Base-by-base conservation (phyloP, 2,888 invertebrate genomes). In the Thymelicus sylvestris region DNA sequence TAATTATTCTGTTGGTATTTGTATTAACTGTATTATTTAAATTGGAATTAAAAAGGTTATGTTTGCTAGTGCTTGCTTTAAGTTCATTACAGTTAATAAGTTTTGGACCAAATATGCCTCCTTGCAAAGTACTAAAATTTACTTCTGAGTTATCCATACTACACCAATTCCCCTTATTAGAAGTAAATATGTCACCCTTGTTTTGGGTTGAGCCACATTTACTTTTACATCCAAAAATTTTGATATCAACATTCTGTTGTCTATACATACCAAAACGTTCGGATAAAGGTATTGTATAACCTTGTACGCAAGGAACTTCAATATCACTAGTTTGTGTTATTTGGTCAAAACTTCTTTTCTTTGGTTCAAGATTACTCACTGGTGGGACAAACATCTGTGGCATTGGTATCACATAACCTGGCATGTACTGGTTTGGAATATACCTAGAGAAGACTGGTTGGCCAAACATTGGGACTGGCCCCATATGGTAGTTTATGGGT, bases 361-460 rank as follows among this genome's bases (percentile, higher is more conserved):
- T 70, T 78, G 80, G 0, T 10, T 60, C 65, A 0, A 47, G 68
- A 82, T 70, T 3, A 82, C 80, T 5, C 7, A 80, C 70, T 80
- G 31, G 31, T 31, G 31, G 31, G 31, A 81, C 82, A 50, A 75
- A 57, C 5, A 77, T 76, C 6, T 15, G 65, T 8, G 39, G 47
- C 15, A 66, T 64, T 7, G 71, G 59, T 19, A 66, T 48, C 48
- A 47, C 50, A 39, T 66, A 66, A 12, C 68, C 31, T 7, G 52
- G 59, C 52, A 65, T 52, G 7, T 52, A 70, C n/a, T 57, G 47
- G 52, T 74, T 73, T 44, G 76, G 63, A 1, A 80, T 59, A 47
- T 81, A 80, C 47, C 77, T 82, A 0, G 83, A 81, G 61, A 83
- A 86, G 0, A 67, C 65, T 0, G 77, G 72, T 76, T 84, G 80